Conservation (phyloP, 1,140 invertebrate species). For the Himalopsyche phryganea region DNA sequence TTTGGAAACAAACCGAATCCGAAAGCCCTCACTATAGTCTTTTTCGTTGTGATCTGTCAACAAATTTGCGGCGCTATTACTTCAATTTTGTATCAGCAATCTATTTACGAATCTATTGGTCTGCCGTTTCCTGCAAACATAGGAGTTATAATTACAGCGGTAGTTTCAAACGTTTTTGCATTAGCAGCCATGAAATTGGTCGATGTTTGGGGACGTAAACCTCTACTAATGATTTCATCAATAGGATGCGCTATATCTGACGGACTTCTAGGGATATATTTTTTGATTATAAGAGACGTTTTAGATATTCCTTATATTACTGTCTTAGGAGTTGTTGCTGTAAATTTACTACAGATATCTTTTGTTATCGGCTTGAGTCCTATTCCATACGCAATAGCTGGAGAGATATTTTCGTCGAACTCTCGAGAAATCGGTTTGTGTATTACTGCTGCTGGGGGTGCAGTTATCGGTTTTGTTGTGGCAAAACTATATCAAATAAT, state of each 20-base stretch:
- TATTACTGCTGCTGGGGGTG: slow-evolving; percentile 12
- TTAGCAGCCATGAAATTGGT: slow-evolving; percentile 24
- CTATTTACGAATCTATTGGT: slow-evolving; percentile 19
- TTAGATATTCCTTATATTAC: slow-evolving; percentile 17
- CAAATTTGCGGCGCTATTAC: slow-evolving; percentile 27
- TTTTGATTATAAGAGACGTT: slow-evolving; percentile 18
- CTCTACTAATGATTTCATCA: slow-evolving; percentile 21
- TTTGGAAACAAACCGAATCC: slow-evolving; percentile 25
- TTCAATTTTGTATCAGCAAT: slow-evolving; percentile 30
- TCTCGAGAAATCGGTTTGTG: slow-evolving; percentile 29
- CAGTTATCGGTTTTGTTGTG: slow-evolving; percentile 26
- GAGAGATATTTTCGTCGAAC: slow-evolving; percentile 28
- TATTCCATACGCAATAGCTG: slow-evolving; percentile 23
- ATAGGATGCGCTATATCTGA: slow-evolving; percentile 27
- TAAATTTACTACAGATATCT: slow-evolving; percentile 28
- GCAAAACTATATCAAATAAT: slow-evolving; percentile 30
- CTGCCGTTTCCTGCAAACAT: slow-evolving; percentile 17
- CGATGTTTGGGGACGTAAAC: slow-evolving; percentile 31
- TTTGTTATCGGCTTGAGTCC: slow-evolving; percentile 28
- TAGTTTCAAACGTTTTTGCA: slow-evolving; percentile 23
- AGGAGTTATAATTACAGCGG: slow-evolving; percentile 26
- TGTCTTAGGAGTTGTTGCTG: slow-evolving; percentile 15
- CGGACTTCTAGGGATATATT: slow-evolving; percentile 21
- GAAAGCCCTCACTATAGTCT: slow-evolving; percentile 25
- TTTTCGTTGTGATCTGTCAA: slow-evolving; percentile 21